phyloP scores from a whole-genome alignment of 1,140 invertebrate genomes.

The Lamellibrachia luymesi region DNA sequence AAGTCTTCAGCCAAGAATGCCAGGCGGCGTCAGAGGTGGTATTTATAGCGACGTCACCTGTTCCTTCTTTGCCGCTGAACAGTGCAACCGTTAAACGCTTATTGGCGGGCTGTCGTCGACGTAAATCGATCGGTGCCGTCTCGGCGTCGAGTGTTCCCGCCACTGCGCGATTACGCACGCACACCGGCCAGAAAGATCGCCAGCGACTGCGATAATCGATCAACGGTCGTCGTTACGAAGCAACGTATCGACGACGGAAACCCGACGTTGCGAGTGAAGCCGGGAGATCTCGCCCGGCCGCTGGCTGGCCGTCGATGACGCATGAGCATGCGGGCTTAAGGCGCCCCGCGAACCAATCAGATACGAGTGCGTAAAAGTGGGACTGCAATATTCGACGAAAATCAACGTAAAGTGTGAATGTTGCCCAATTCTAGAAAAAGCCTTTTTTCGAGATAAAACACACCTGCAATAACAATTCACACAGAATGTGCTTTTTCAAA shows the following conservation, averaged over 20 bases:
- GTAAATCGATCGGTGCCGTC: neutral
- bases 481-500: neutral
- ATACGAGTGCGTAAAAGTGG: neutral
- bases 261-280: neutral
- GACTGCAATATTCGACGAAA: neutral
- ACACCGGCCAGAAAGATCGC: neutral
- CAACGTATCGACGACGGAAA: neutral
- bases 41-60: neutral
- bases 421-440: neutral
- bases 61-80: neutral
- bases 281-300: neutral
- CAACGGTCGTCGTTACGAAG: neutral
- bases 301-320: neutral
- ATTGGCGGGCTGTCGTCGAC: neutral
- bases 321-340: neutral
- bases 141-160: neutral
- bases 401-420: neutral
- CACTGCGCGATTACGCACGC: neutral
- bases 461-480: neutral
- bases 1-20: neutral
- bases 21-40: neutral
- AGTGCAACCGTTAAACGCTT: neutral
- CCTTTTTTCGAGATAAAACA: neutral
- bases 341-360: neutral
- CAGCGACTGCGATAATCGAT: neutral